These are phyloP conservation scores for Stegostoma tigrinum DNA, from an alignment of 2,113 vertebrate genomes.

Conservation along the genomic window DNA sequence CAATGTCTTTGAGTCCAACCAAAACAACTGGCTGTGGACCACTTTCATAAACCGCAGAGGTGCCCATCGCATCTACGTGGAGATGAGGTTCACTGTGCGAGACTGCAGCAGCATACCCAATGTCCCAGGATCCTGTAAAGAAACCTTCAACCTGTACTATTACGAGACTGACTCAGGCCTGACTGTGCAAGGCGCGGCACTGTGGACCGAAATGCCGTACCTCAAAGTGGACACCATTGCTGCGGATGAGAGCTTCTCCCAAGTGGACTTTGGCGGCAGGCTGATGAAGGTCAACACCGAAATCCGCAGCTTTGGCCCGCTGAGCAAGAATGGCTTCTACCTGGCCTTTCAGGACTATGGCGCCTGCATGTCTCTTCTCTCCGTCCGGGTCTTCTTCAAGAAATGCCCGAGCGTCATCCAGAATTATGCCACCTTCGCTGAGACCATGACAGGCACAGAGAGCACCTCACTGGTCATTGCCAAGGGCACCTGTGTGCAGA, in stretches of 20 bases:
- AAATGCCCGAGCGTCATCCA: constrained; percentile 96
- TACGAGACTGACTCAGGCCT: constrained; percentile 91
- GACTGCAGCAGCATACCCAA: constrained; percentile 98
- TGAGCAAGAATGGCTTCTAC: constrained; percentile 93
- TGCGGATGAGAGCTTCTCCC: constrained; percentile 96
- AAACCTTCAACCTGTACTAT: constrained; percentile 98
- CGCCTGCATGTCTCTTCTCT: constrained; percentile 95
- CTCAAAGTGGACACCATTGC: constrained; percentile 98
- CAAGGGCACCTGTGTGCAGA: constrained; percentile 83
- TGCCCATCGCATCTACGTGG: constrained; percentile 89
- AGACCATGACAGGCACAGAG: constrained; percentile 95
- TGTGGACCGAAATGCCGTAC: constrained; percentile 97
- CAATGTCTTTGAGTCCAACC: constrained; percentile 93
- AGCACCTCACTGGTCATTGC: constrained; percentile 96
- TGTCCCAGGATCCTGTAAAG: constrained; percentile 93
- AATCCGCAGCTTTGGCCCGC: constrained; percentile 89
- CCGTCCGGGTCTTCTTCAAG: constrained; percentile 94
- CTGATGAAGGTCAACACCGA: constrained; percentile 98
- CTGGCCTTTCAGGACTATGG: constrained; percentile 97
- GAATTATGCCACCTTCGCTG: constrained; percentile 92
- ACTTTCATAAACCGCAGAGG: constrained; percentile 87
- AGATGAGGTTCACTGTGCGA: constrained; percentile 95
- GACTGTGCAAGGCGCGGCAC: constrained; percentile 86
- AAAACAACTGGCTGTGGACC: constrained; percentile 98
- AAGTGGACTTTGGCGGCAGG: constrained; percentile 95